phyloP scores from a whole-genome alignment of 1,140 invertebrate species.

The Zaprionus gabonicus region DNA sequence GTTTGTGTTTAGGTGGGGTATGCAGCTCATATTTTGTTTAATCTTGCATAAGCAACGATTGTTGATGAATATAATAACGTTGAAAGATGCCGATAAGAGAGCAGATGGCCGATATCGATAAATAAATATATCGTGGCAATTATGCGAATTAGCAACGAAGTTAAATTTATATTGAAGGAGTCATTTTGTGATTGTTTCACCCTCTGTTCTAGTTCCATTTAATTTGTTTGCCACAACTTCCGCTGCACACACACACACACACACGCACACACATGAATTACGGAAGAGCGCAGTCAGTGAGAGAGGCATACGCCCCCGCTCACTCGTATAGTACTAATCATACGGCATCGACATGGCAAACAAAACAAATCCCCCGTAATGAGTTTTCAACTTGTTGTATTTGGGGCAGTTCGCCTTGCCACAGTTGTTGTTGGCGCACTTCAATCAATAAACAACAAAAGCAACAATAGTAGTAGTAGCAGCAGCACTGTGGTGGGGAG shows the following conservation, averaged over 20 bases:
- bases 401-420: constrained; percentile 69
- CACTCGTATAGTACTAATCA: constrained; percentile 26
- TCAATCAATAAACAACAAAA: constrained; percentile 73
- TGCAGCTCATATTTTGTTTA: constrained; percentile 41
- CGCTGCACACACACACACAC: constrained; percentile 43
- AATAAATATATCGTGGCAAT: constrained; percentile 13
- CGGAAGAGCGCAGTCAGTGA: not conserved
- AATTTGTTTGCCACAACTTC: constrained; percentile 73
- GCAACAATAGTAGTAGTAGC: constrained; percentile 49
- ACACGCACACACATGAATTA: not conserved
- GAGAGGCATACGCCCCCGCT: not conserved
- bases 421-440: constrained; percentile 57
- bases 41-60: constrained; percentile 9
- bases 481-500: not conserved
- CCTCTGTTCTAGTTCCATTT: constrained; percentile 48
- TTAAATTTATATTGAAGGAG: constrained; percentile 17
- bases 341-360: constrained; percentile 51
- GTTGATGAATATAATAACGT: constrained; percentile 12
- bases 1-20: constrained; percentile 33
- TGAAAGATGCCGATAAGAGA: constrained; percentile 20
- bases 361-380: constrained; percentile 54
- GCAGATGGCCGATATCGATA: constrained; percentile 32
- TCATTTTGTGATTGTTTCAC: constrained; percentile 10
- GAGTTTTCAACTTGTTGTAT: constrained; percentile 72
- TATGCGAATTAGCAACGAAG: not conserved